A percentile compares a stretch with the other conserved stretches of the same genome.
Evolutionary conservation across 2,113 vertebrate species (phyloP).

Genomic region (Trichechus manatus): DNA sequence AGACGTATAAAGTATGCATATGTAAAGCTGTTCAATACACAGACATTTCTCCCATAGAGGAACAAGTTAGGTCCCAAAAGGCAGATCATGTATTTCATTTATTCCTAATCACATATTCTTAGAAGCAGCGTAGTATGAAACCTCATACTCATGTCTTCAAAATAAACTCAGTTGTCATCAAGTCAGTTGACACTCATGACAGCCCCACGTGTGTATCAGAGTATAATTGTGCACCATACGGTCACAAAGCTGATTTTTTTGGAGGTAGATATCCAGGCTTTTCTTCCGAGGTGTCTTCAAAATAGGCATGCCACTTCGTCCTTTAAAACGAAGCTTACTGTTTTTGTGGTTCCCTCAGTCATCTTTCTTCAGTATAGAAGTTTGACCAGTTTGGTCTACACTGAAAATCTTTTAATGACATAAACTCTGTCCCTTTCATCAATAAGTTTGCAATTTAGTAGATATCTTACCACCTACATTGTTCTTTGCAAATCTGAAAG

Average conservation of each 20-base stretch:
- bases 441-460: not conserved
- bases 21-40: not conserved
- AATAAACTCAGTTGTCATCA: not conserved
- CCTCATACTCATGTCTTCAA: not conserved
- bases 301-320: not conserved
- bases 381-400: not conserved
- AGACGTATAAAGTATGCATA: not conserved
- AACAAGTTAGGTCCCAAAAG: not conserved
- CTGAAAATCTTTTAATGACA: not conserved
- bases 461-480: accelerated
- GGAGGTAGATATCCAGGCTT: not conserved
- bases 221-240: not conserved
- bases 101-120: not conserved
- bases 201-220: not conserved
- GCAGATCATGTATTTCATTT: not conserved
- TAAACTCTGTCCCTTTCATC: not conserved
- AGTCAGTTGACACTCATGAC: not conserved
- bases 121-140: not conserved
- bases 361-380: not conserved
- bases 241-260: not conserved
- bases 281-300: not conserved
- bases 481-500: not conserved
- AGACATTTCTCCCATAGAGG: not conserved
- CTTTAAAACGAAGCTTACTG: not conserved
- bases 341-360: not conserved